A percentile compares a stretch with the other conserved stretches of the same genome.
Conservation (phyloP, 1,140 invertebrate species). For the Parapsyche elsis region DNA sequence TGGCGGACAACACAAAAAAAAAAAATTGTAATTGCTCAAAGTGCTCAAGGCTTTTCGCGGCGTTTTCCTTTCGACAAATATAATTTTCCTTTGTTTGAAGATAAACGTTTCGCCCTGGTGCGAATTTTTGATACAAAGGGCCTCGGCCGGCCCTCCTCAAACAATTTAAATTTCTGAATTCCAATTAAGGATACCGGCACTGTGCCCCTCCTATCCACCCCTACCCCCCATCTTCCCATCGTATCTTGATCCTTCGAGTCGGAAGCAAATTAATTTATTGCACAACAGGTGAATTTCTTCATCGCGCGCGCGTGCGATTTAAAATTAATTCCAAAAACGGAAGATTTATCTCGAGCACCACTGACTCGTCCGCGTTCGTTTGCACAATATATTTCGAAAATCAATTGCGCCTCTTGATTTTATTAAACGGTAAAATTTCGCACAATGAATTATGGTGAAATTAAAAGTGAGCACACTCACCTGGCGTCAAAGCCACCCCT, state of each 20-base stretch:
- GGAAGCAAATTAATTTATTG: conserved; percentile 32
- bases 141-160: conserved; percentile 10
- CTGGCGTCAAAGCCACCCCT: too few species aligned
- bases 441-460: too few species aligned
- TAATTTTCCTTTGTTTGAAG: conserved; percentile 44
- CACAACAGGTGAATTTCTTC: conserved; percentile 33
- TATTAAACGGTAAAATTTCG: too few species aligned
- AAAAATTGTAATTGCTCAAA: conserved; percentile 41
- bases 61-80: conserved; percentile 42
- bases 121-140: conserved; percentile 40
- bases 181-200: conserved; percentile 36
- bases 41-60: conserved; percentile 32
- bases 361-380: too few species aligned
- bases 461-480: too few species aligned
- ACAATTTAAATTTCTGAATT: conserved; percentile 36
- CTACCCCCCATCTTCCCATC: neutral
- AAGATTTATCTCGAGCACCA: neutral
- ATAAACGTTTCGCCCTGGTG: conserved; percentile 38
- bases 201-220: neutral
- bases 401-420: too few species aligned
- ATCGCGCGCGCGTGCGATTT: neutral
- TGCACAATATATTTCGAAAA: too few species aligned
- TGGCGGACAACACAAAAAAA: conserved; percentile 7
- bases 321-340: neutral
- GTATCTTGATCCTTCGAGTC: conserved; percentile 21